phyloP scores from a whole-genome alignment of 1,140 invertebrate species.

The Wasmannia auropunctata region DNA sequence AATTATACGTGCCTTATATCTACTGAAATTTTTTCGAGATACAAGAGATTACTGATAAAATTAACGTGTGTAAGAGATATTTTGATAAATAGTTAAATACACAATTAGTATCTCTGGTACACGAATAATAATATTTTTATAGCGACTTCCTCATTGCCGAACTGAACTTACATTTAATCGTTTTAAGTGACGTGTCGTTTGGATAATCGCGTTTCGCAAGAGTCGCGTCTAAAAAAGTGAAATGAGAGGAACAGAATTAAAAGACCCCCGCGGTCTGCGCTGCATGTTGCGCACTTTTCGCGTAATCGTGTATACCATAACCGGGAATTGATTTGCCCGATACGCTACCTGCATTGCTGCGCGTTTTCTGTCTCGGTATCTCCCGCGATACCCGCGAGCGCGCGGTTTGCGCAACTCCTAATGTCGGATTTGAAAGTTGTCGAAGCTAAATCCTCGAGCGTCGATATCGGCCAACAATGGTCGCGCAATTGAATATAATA shows the following conservation, averaged over 20 bases:
- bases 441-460: slow-evolving; percentile 31
- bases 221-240: slow-evolving; percentile 34
- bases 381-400: neutral
- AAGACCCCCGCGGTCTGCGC: too few relatives aligned
- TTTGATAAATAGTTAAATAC: neutral
- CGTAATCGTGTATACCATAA: slow-evolving; percentile 22
- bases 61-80: neutral
- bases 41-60: neutral
- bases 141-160: neutral
- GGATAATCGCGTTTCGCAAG: neutral
- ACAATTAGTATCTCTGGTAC: neutral
- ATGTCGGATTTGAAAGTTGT: slow-evolving; percentile 43
- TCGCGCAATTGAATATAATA: slow-evolving; percentile 45
- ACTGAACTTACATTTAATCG: too few relatives aligned
- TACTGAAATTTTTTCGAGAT: neutral
- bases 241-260: slow-evolving; percentile 22
- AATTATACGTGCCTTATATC: neutral
- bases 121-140: neutral
- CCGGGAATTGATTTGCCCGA: slow-evolving; percentile 42
- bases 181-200: neutral
- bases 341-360: slow-evolving; percentile 35
- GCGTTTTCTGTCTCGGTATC: slow-evolving; percentile 36
- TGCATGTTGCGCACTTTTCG: slow-evolving; percentile 19
- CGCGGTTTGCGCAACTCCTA: slow-evolving; percentile 20
- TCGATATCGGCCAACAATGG: slow-evolving; percentile 46